Percentiles rank a stretch among this genome's conserved stretches.
These are phyloP conservation scores for Gandaritis pyraliata DNA, from an alignment of 2,888 invertebrate genomes.

Conservation along the genomic window DNA sequence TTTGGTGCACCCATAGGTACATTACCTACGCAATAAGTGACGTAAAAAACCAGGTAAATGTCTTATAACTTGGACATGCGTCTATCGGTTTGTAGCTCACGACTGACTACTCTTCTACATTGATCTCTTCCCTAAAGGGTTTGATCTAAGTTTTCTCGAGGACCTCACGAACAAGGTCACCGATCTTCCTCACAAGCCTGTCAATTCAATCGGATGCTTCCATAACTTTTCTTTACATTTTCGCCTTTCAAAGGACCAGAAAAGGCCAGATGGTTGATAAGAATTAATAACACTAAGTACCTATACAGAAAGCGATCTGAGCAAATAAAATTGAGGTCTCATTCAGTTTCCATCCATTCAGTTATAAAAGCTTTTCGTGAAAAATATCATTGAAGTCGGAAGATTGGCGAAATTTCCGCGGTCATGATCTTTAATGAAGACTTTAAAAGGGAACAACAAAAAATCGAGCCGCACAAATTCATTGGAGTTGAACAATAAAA, in stretches of 20 bases:
- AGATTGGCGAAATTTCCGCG: constrained; percentile 37
- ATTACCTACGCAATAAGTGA: background rate
- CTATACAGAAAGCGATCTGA: constrained; percentile 42
- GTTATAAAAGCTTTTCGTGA: constrained; percentile 45
- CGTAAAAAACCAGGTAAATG: background rate
- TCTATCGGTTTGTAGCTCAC: constrained; percentile 37
- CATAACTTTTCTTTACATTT: constrained; percentile 44
- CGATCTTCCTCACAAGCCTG: constrained; percentile 63
- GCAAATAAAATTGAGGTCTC: constrained; percentile 45
- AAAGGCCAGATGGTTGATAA: constrained; percentile 49
- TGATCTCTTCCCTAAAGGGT: constrained; percentile 74
- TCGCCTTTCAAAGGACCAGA: constrained; percentile 48
- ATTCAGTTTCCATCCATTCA: constrained; percentile 46
- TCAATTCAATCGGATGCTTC: constrained; percentile 72
- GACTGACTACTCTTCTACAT: constrained; percentile 45
- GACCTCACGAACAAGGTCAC: constrained; percentile 70
- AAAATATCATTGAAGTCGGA: constrained; percentile 41
- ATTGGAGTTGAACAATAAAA: constrained; percentile 1
- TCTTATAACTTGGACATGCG: constrained; percentile 2
- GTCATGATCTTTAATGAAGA: constrained; percentile 35
- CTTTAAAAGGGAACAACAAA: constrained; percentile 15
- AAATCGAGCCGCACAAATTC: background rate
- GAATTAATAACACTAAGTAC: constrained; percentile 66
- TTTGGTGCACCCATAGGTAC: no score
- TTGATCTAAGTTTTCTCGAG: constrained; percentile 64